Evolutionary conservation across 1,140 invertebrate genomes (phyloP), one percentile per base, ranked within the genome.

Genomic region (Calliphora vicina): DNA sequence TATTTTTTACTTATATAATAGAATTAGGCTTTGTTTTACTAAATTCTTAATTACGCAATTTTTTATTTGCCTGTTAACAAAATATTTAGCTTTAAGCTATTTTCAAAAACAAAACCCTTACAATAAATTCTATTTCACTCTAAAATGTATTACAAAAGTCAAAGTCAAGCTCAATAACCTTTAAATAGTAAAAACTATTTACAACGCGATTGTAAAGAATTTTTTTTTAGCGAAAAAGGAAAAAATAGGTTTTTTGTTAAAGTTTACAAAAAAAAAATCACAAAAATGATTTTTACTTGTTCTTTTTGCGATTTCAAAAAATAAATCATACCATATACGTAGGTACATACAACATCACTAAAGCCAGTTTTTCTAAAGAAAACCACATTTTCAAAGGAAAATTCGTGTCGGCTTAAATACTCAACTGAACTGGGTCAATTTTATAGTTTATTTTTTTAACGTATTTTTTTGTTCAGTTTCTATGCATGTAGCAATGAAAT

Each of bases 81-180:
- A 57, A 57, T 6, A 6, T 6, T 57, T n/a, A 13, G n/a, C 50
- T 57, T 57, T 57, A 57, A n/a, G 50, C 15, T n/a, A 57, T 2
- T 57, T 57, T 15, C 15, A 57, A n/a, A 57, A 17, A n/a, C 12
- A 57, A 57, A 35, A 35, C 35, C 6, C 35, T 35, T 35, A 35
- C 35, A 35, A 35, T 57, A 1, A n/a, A n/a, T 13, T 57, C 15
- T 13, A 5, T 57, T 15, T 25, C 3, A 10, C 25, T 67, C 25
- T 20, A 23, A 25, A 67, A 25, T 12, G 12, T 10, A 57, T 57
- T 35, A 35, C 35, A 35, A 35, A 35, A 35, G 35, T 25, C 61
- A 67, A 67, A 67, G 61, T 67, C 61, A 67, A 67, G 61, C 61
- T 67, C 61, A 67, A 67, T 67, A 67, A 67, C 61, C 1, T 67